A percentile compares a stretch with the other conserved stretches of the same genome.
Evolutionary conservation across 2,113 vertebrate species (phyloP).

Genomic region (Crypturellus undulatus): DNA sequence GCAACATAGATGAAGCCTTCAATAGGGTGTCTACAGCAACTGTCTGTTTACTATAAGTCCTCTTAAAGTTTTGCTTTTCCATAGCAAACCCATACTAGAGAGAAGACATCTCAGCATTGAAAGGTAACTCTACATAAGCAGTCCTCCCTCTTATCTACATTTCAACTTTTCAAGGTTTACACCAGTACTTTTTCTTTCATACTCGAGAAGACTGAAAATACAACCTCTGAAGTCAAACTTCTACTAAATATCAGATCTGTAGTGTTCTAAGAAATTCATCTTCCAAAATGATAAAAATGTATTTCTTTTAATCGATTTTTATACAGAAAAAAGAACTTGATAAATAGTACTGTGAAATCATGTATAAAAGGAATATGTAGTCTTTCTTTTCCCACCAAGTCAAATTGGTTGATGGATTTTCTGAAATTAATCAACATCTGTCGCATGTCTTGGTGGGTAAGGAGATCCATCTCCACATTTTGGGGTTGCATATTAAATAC

Average conservation of each 20-base stretch:
- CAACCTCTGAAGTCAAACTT: not conserved
- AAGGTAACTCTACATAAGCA: not conserved
- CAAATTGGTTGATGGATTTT: not conserved
- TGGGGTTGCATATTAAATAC: not conserved
- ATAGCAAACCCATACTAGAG: not conserved
- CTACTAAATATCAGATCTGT: not conserved
- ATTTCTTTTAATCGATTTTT: not conserved
- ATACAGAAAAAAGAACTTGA: not conserved
- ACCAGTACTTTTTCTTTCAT: not conserved
- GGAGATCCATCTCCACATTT: not conserved
- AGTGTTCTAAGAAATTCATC: not conserved
- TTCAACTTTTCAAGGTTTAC: not conserved
- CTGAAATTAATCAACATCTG: not conserved
- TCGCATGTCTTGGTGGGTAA: not conserved
- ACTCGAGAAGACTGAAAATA: not conserved
- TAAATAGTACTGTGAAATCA: not conserved
- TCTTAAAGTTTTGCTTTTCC: not conserved
- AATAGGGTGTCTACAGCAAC: not conserved
- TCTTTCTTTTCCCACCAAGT: not conserved
- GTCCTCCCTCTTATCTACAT: not conserved
- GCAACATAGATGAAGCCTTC: not conserved
- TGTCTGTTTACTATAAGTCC: not conserved
- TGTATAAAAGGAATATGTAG: not conserved
- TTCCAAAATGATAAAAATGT: not conserved
- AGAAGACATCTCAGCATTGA: not conserved